Evolutionary conservation across 2,113 vertebrate genomes (phyloP), one percentile per base, ranked within the genome.

Genomic region (Petrocephalus microphthalmus): DNA sequence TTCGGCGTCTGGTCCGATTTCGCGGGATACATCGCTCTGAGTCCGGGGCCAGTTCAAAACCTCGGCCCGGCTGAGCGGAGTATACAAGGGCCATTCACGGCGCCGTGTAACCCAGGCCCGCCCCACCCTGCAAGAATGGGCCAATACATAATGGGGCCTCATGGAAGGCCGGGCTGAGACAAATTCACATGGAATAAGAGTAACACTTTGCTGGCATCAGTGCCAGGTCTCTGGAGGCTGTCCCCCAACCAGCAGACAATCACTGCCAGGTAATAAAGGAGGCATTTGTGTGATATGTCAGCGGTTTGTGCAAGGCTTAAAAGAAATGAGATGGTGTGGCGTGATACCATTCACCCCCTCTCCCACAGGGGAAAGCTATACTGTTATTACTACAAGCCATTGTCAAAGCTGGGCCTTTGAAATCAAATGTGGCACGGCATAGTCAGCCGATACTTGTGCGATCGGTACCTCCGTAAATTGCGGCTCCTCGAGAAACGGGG

Each of bases 401-500:
- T 97, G 96, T 98, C 95, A 95, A 94, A 90, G 93, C 91, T 93
- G 94, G 91, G 93, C 90, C 91, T 95, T 93, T 94, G 95, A 95
- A 95, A 97, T 95, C 94, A 96, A 97, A 94, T 78, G 95, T 96
- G 96, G 93, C 96, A 93, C 92, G 88, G 94, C 89, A 91, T 90
- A n/a, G 97, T 97, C 96, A 99, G 96, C 93, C 71, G 97, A 99
- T 98, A 99, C 97, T 96, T 97, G 97, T 98, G 97, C 95, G 97
- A 99, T 96, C 96, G 93, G 93, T 93, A 91, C 94, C 92, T 88
- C 91, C 90, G 89, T 93, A 94, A 95, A 93, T 92, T 89, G 93
- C 89, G 91, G 91, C 92, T 94, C 91, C 91, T 89, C 88, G 53
- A 90, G 91, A 93, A 15, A 92, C 91, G 90, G 45, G 87, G 81